Conservation (phyloP, 2,888 invertebrate genomes). For the Drosophila merina region DNA sequence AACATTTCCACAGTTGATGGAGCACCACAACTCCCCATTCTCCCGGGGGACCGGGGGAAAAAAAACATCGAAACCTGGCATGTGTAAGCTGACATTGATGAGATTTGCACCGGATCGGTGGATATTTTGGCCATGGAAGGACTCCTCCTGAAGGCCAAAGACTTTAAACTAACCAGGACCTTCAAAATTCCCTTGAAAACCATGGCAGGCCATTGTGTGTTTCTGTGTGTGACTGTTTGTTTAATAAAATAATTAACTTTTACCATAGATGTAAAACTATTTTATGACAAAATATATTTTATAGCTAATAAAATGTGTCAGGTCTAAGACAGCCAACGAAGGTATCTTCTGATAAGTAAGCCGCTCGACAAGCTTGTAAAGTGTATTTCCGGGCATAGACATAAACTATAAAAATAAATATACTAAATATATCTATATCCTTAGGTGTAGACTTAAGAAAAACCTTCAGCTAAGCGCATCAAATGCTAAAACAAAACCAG, state of each 20-base stretch:
- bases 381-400: constrained; percentile 48
- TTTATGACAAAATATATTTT: constrained; percentile 45
- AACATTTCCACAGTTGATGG: constrained; percentile 17
- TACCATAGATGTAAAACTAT: constrained; percentile 29
- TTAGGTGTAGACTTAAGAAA: constrained; percentile 5
- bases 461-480: constrained; percentile 38
- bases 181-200: constrained; percentile 1
- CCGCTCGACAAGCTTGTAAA: constrained; percentile 55
- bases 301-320: constrained; percentile 37
- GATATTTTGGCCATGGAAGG: not conserved
- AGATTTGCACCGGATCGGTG: constrained; percentile 48
- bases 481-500: constrained; percentile 38
- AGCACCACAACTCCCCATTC: constrained; percentile 3
- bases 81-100: constrained; percentile 68
- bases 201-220: not conserved
- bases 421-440: constrained; percentile 1
- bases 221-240: constrained; percentile 3
- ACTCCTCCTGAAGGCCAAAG: not conserved
- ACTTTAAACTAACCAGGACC: not conserved
- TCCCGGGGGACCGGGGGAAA: not conserved
- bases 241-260: constrained; percentile 25
- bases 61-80: constrained; percentile 17
- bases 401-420: constrained; percentile 6
- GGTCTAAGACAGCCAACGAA: constrained; percentile 26
- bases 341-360: constrained; percentile 21